Evolutionary conservation across 2,888 invertebrate species (phyloP).

Genomic region (Drosophila leonis): DNA sequence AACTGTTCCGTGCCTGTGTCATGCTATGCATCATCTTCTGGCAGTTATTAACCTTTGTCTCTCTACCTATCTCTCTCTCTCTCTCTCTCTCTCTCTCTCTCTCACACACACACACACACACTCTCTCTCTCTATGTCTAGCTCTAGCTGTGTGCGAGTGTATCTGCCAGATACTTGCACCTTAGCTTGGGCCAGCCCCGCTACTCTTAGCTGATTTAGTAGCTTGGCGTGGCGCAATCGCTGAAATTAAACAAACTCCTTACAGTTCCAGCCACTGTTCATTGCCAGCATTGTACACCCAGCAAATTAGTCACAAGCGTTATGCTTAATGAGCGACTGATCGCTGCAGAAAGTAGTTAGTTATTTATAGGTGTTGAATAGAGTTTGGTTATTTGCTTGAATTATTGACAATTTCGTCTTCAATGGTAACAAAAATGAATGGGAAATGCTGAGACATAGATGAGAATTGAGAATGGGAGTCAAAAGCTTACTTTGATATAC

Average conservation of each 20-base stretch:
- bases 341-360: background rate
- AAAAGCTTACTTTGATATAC: background rate
- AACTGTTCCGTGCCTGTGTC: slow-evolving; percentile 71
- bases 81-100: background rate
- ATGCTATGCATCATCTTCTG: slow-evolving; percentile 81
- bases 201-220: slow-evolving; percentile 64
- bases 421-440: background rate
- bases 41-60: slow-evolving; percentile 79
- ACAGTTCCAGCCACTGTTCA: slow-evolving; percentile 8
- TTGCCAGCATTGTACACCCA: slow-evolving; percentile 30
- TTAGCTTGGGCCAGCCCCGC: slow-evolving; percentile 41
- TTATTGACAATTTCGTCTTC: background rate
- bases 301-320: slow-evolving; percentile 39
- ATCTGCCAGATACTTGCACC: slow-evolving; percentile 47
- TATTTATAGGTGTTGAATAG: background rate
- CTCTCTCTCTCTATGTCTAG: slow-evolving; percentile 3
- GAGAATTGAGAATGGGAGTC: background rate
- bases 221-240: slow-evolving; percentile 53
- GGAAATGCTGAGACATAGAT: background rate
- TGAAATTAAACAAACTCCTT: slow-evolving; percentile 64
- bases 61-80: slow-evolving; percentile 8
- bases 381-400: background rate
- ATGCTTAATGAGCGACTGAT: slow-evolving; percentile 3
- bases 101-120: background rate
- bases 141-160: slow-evolving; percentile 23